Conservation (phyloP, 2,113 vertebrate species). For the Geococcyx californianus region DNA sequence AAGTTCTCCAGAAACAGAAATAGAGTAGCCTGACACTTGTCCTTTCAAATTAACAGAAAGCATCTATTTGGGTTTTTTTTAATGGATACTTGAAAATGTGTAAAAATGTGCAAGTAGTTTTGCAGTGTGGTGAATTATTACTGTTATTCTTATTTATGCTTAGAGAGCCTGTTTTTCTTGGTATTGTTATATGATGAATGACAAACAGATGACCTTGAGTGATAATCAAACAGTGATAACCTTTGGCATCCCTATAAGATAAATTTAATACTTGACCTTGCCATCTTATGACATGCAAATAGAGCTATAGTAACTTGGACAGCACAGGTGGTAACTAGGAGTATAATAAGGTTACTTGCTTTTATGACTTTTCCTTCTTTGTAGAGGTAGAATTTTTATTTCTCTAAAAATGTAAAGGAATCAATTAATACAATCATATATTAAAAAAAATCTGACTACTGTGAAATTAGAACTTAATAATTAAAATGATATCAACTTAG, state of each 20-base stretch:
- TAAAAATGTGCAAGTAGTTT: background rate
- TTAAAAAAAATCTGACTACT: background rate
- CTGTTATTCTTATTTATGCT: conserved; percentile 9
- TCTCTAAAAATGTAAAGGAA: background rate
- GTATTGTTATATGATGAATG: background rate
- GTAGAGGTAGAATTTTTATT: background rate
- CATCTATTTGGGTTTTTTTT: background rate
- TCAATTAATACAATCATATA: background rate
- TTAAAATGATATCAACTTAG: background rate
- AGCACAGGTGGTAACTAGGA: background rate
- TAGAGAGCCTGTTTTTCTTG: background rate
- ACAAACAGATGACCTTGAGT: background rate
- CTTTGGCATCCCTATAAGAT: background rate
- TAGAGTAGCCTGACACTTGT: background rate
- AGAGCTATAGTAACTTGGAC: background rate
- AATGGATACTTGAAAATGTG: background rate
- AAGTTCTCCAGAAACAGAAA: background rate
- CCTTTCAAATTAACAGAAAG: background rate
- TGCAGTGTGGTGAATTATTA: background rate
- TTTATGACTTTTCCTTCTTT: background rate
- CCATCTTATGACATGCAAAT: background rate
- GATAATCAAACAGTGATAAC: background rate
- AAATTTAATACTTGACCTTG: background rate
- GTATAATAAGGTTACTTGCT: background rate
- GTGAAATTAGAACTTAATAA: background rate